Evolutionary conservation across 2,113 vertebrate genomes (phyloP).

Genomic region (Opisthocomus hoazin): DNA sequence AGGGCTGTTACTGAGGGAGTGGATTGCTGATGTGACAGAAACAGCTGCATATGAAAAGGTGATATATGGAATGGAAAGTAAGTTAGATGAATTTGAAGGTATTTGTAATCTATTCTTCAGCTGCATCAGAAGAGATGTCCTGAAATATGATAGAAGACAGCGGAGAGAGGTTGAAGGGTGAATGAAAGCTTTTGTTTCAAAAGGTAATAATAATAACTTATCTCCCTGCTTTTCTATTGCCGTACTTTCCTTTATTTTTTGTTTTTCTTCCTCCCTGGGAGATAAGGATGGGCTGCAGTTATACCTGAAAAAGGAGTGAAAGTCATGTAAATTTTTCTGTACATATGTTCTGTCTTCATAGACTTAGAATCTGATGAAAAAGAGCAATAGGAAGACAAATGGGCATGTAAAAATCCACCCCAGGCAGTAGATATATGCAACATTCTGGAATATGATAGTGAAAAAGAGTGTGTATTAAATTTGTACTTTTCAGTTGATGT

Average conservation of each 20-base stretch:
- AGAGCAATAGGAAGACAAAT: not conserved
- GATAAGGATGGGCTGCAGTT: not conserved
- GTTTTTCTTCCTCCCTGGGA: not conserved
- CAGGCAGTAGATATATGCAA: not conserved
- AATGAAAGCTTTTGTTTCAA: constrained; percentile 51
- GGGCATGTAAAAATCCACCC: not conserved
- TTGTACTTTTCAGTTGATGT: not conserved
- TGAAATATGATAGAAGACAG: constrained; percentile 49
- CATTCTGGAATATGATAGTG: not conserved
- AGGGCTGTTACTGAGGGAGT: not conserved
- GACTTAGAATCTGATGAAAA: not conserved
- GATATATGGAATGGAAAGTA: constrained; percentile 53
- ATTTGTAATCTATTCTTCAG: constrained; percentile 45
- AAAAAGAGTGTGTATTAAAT: constrained; percentile 2
- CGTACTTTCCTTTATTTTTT: not conserved
- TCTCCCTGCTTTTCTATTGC: not conserved
- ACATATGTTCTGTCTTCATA: not conserved
- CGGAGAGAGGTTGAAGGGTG: constrained; percentile 13
- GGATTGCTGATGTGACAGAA: constrained; percentile 51
- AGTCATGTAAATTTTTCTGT: not conserved
- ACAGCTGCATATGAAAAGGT: constrained; percentile 42
- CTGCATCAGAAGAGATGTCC: constrained; percentile 21
- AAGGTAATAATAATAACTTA: constrained; percentile 45
- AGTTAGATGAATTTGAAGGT: constrained; percentile 55
- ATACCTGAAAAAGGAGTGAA: constrained; percentile 9